phyloP scores from a whole-genome alignment of 2,113 vertebrate genomes.

The Hyperopisus bebe region DNA sequence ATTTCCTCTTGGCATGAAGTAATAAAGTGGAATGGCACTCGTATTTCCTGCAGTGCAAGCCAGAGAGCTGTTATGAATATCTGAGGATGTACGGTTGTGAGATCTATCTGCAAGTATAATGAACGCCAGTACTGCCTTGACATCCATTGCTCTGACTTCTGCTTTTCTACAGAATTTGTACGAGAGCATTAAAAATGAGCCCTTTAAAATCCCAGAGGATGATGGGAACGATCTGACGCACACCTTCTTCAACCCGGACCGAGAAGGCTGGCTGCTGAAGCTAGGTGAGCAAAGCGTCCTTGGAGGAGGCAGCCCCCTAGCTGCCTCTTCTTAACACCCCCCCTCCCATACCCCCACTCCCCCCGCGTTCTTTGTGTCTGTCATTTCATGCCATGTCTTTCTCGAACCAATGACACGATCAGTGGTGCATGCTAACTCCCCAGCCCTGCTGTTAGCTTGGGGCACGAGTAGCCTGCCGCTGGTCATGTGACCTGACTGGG shows the following conservation, averaged over 20 bases:
- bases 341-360: neutral
- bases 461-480: neutral
- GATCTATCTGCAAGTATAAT: neutral
- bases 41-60: neutral
- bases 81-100: neutral
- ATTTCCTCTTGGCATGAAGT: neutral
- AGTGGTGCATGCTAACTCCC: neutral
- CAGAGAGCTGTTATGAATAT: neutral
- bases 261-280: slow-evolving; percentile 98
- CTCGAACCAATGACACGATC: neutral
- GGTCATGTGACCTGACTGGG: neutral
- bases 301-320: neutral
- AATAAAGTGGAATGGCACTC: neutral
- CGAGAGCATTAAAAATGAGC: slow-evolving; percentile 98
- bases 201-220: slow-evolving; percentile 97
- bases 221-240: slow-evolving; percentile 96
- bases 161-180: slow-evolving; percentile 78
- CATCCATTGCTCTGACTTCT: neutral
- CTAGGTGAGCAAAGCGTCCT: slow-evolving; percentile 71
- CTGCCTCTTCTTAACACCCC: neutral
- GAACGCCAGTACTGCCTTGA: no score
- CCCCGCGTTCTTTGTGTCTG: neutral
- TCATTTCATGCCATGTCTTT: neutral
- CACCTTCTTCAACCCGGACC: slow-evolving; percentile 97
- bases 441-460: neutral